phyloP scores from a whole-genome alignment of 2,797 vertebrate genomes.

The Scolopax bukidnonensis region DNA sequence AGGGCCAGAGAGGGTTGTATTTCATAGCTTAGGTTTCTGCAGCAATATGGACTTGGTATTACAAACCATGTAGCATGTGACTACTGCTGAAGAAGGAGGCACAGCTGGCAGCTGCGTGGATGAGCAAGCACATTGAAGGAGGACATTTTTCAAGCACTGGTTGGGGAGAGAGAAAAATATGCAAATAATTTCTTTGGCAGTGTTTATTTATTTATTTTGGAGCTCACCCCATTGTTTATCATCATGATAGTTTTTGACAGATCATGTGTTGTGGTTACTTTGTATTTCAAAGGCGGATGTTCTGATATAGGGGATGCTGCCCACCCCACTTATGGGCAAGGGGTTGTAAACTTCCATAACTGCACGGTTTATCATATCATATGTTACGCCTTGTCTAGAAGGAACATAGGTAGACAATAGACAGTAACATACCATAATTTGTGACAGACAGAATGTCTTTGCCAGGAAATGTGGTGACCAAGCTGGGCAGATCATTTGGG shows the following conservation, averaged over 20 bases:
- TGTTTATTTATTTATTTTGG: constrained; percentile 71
- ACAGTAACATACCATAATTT: background rate
- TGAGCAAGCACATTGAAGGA: constrained; percentile 73
- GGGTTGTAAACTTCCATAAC: constrained; percentile 39
- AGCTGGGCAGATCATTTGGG: background rate
- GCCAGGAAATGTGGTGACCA: background rate
- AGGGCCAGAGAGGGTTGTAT: background rate
- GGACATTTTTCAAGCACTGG: constrained; percentile 73
- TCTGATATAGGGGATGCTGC: constrained; percentile 20
- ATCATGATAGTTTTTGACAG: constrained; percentile 59
- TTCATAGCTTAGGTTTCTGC: constrained; percentile 27
- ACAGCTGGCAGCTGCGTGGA: constrained; percentile 74
- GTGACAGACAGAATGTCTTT: background rate
- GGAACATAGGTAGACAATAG: background rate
- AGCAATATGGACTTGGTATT: background rate
- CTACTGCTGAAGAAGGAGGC: constrained; percentile 48
- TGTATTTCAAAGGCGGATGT: constrained; percentile 55
- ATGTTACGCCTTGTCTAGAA: background rate
- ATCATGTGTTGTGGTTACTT: constrained; percentile 68
- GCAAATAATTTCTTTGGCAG: constrained; percentile 70
- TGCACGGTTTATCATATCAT: constrained; percentile 34
- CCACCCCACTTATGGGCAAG: constrained; percentile 15
- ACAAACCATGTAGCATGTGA: constrained; percentile 32
- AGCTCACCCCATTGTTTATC: constrained; percentile 61
- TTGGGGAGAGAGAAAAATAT: constrained; percentile 69